Percentiles rank a stretch among this genome's conserved stretches.
Conservation (phyloP, 1,140 invertebrate genomes). For the Rhagoletis pomonella region DNA sequence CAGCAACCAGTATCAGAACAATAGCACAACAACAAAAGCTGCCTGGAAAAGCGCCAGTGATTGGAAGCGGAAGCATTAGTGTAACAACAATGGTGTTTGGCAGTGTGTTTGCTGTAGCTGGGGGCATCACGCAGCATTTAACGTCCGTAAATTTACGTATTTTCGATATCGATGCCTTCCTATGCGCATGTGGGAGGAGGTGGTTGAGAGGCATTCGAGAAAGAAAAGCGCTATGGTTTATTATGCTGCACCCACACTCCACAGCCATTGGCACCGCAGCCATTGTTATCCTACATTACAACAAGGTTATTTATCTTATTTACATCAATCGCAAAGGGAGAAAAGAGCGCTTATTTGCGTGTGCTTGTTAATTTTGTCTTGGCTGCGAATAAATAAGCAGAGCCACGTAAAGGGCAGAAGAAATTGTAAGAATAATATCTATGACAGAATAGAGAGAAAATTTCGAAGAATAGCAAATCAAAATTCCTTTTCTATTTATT, state of each 20-base stretch:
- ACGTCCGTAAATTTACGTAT: constrained; percentile 46
- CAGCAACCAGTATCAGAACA: constrained; percentile 29
- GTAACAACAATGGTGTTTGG: not conserved
- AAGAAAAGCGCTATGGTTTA: constrained; percentile 34
- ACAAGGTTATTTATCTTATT: constrained; percentile 45
- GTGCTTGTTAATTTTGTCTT: constrained; percentile 36
- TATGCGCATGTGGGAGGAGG: not conserved
- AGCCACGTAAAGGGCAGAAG: not conserved
- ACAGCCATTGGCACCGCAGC: not conserved
- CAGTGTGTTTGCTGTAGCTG: not conserved
- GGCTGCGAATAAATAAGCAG: not conserved
- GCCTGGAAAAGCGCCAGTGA: not conserved
- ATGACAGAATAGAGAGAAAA: not conserved
- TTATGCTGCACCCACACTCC: not conserved
- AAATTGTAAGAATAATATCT: not conserved
- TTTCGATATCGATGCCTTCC: constrained; percentile 38
- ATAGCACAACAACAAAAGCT: constrained; percentile 2
- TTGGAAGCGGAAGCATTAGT: constrained; percentile 43
- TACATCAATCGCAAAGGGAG: not conserved
- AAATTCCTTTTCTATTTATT: constrained; percentile 35
- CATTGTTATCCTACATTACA: constrained; percentile 7
- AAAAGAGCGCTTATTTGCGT: constrained; percentile 8
- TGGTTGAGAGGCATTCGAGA: not conserved
- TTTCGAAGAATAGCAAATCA: constrained; percentile 14
- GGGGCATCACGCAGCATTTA: constrained; percentile 32